These are phyloP conservation scores for Archips crataeganus DNA, from an alignment of 2,888 invertebrate genomes.

Conservation along the genomic window DNA sequence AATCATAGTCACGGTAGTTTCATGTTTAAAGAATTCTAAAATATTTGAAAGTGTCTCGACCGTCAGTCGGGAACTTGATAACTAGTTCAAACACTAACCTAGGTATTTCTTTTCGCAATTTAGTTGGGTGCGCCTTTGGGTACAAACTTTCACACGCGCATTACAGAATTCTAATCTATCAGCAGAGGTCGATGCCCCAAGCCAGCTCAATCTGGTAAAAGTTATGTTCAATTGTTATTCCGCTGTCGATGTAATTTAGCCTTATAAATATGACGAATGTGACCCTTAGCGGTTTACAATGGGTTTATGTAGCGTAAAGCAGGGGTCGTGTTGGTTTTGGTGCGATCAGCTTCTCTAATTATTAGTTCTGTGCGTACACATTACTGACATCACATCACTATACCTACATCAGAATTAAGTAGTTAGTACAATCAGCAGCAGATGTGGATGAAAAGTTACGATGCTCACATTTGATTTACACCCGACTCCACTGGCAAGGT, in stretches of 20 bases:
- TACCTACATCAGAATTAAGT: no score
- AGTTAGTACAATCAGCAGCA: no score
- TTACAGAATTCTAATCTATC: conserved; percentile 18
- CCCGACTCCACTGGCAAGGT: no score
- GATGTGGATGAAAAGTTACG: no score
- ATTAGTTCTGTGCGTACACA: no score
- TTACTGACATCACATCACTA: no score
- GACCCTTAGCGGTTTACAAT: conserved; percentile 20
- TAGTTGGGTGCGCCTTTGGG: background rate
- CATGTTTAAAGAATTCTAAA: no score
- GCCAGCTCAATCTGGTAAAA: conserved; percentile 38
- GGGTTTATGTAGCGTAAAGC: background rate
- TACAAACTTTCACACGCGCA: conserved; percentile 30
- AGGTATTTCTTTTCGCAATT: background rate
- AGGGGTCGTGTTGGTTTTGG: background rate
- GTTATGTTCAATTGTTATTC: conserved; percentile 43
- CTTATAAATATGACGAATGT: conserved; percentile 36
- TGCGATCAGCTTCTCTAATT: background rate
- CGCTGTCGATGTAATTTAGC: conserved; percentile 45
- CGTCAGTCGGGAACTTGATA: background rate
- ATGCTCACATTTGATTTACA: no score
- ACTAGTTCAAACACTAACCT: background rate
- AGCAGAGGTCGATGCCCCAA: conserved; percentile 29
- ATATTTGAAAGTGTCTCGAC: no score
- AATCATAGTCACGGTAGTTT: no score